These are phyloP conservation scores for Bombus soroeensis DNA, from an alignment of 1,140 invertebrate genomes.

Conservation along the genomic window DNA sequence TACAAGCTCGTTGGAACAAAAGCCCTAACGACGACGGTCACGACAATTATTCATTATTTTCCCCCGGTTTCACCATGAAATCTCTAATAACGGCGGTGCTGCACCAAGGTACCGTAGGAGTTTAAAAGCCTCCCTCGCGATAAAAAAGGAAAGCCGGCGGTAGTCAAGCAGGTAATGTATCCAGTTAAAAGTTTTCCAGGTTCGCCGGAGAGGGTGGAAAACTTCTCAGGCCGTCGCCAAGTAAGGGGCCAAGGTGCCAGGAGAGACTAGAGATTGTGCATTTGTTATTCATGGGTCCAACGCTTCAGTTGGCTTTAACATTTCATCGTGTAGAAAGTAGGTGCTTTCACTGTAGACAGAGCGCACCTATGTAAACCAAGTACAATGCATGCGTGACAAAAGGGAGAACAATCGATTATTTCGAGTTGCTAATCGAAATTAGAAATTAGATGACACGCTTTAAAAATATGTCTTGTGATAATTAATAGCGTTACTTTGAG, in stretches of 20 bases:
- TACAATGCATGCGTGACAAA: constrained; percentile 29
- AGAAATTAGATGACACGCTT: background rate
- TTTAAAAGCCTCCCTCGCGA: constrained; percentile 72
- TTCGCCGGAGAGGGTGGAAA: constrained; percentile 65
- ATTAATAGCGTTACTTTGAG: background rate
- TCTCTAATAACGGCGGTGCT: constrained; percentile 72
- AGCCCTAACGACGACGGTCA: constrained; percentile 58
- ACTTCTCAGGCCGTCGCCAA: constrained; percentile 55
- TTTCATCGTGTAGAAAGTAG: constrained; percentile 72
- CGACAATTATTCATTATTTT: constrained; percentile 71
- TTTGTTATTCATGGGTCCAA: constrained; percentile 79
- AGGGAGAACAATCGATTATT: background rate
- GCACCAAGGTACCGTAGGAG: constrained; percentile 64
- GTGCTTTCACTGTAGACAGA: constrained; percentile 45
- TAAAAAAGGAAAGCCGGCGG: constrained; percentile 70
- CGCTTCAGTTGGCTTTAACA: constrained; percentile 75
- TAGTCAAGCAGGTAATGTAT: constrained; percentile 80
- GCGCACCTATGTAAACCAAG: constrained; percentile 27
- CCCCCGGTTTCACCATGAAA: constrained; percentile 66
- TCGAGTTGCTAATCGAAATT: background rate
- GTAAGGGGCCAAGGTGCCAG: constrained; percentile 61
- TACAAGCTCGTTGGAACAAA: constrained; percentile 40
- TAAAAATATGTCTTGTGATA: background rate
- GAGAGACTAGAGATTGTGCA: constrained; percentile 77
- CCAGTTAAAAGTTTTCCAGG: constrained; percentile 80